A percentile compares a stretch with the other conserved stretches of the same genome.
Evolutionary conservation across 1,140 invertebrate species (phyloP).

Genomic region (Drosophila arawakana): DNA sequence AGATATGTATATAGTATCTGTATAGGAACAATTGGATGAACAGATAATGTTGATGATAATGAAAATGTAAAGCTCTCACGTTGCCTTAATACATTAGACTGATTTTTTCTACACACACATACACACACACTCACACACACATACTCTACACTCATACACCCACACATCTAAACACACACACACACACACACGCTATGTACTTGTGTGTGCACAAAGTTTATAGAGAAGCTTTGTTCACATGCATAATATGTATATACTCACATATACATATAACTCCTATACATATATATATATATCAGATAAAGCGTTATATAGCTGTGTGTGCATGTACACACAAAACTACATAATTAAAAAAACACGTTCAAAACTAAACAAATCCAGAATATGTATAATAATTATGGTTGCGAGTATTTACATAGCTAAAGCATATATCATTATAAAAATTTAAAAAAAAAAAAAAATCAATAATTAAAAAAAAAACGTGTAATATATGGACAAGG

Average conservation of each 20-base stretch:
- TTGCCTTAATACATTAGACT: slow-evolving; percentile 85
- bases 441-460: slow-evolving; percentile 23
- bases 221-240: slow-evolving; percentile 21
- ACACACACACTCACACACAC: slow-evolving; percentile 21
- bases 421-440: slow-evolving; percentile 44
- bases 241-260: slow-evolving; percentile 1
- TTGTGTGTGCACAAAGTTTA: slow-evolving; percentile 7
- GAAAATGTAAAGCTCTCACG: slow-evolving; percentile 81
- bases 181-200: slow-evolving; percentile 26
- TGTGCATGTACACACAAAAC: slow-evolving; percentile 1
- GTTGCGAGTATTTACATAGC: slow-evolving; percentile 55
- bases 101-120: slow-evolving; percentile 75
- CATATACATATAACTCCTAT: slow-evolving; percentile 13
- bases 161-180: slow-evolving; percentile 27
- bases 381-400: slow-evolving; percentile 38
- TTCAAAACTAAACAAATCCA: slow-evolving; percentile 27
- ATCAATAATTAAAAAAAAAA: slow-evolving; percentile 29
- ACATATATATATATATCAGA: slow-evolving; percentile 23
- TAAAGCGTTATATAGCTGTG: not conserved
- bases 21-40: slow-evolving; percentile 24
- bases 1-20: slow-evolving; percentile 16
- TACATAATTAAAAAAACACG: slow-evolving; percentile 1
- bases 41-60: slow-evolving; percentile 42
- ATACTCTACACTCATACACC: slow-evolving; percentile 9
- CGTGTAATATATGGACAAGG: slow-evolving; percentile 42